Base-by-base conservation (phyloP, 2,888 invertebrate species). In the Xestia sexstrigata region DNA sequence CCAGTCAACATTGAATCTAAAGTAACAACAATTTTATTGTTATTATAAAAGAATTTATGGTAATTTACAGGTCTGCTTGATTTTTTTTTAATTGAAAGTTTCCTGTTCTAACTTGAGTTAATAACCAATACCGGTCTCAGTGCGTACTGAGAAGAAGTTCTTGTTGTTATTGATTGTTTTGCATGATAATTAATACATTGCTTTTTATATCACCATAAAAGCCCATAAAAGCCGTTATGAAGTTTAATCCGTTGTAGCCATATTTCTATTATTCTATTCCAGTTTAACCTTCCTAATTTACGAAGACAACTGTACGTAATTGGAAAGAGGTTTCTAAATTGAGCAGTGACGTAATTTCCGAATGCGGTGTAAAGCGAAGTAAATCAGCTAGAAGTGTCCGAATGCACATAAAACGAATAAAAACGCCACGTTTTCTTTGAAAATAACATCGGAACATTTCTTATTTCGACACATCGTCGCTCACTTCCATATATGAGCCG, bases 401-500 rank as follows among this genome's bases (percentile, higher is more conserved):
- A 83, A 76, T 74, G 70, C 67, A 74, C 70, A 68, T 76, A 70
- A 83, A 70, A 80, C 49, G 74, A 52, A 78, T 76, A 79, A 87
- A 75, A 76, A 80, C 52, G 58, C 62, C 69, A 76, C 30, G 70
- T 82, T 85, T 88, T 62, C 47, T 76, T 68, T 76, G 75, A 75
- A 80, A 85, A 85, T 84, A 88, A 83, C 86, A 88, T 92, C 84
- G 77, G 87, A 89, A 88, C 91, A 93, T 94, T 93, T 94, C 94
- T 92, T 91, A 94, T 96, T 95, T 95, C 95, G 91, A 90, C 94
- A 93, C 88, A 87, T 81, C 85, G 74, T 84, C 86, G 83, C 71
- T 87, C 84, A 85, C 90, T 90, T 91, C 95, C 94, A 94, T 95
- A 94, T 94, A 94, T 92, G 94, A 85, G 89, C 91, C 91, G 89